Percentiles rank a stretch among this genome's conserved stretches.
phyloP scores from a whole-genome alignment of 2,888 invertebrate genomes.

The Lasioglossum oenotherae region DNA sequence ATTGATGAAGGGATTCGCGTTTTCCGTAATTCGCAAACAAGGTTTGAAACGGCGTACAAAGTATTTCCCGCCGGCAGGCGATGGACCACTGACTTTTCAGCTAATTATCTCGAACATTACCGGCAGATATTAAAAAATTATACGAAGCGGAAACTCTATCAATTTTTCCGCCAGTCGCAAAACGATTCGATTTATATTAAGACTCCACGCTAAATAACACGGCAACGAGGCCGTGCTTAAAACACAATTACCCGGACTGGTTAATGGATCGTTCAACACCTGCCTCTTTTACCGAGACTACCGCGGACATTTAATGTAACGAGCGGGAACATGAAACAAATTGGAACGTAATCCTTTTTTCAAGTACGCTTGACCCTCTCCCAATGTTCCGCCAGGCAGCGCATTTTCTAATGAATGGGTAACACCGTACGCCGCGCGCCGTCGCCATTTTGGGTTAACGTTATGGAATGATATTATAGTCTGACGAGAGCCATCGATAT shows the following conservation, averaged over 20 bases:
- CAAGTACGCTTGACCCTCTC: constrained; percentile 23
- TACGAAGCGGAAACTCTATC: background rate
- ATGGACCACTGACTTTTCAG: background rate
- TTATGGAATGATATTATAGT: background rate
- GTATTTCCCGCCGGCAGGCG: too few relatives aligned
- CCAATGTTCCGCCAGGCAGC: background rate
- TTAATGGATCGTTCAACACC: constrained; percentile 61
- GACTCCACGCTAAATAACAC: constrained; percentile 44
- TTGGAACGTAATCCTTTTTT: constrained; percentile 55
- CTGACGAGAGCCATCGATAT: background rate
- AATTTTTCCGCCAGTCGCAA: constrained; percentile 24
- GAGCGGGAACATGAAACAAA: constrained; percentile 50
- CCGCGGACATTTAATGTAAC: constrained; percentile 45
- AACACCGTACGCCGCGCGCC: background rate
- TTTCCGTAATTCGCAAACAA: background rate
- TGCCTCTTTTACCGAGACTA: constrained; percentile 31
- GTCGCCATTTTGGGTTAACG: background rate
- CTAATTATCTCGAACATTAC: background rate
- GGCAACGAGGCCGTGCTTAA: constrained; percentile 42
- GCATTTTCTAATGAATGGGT: constrained; percentile 41
- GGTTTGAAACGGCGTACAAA: background rate
- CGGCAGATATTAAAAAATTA: background rate
- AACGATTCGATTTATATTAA: constrained; percentile 42
- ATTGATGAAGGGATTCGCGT: background rate
- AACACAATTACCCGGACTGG: constrained; percentile 55